Evolutionary conservation across 2,113 vertebrate genomes (phyloP).

Genomic region (Falcunculus frontatus): DNA sequence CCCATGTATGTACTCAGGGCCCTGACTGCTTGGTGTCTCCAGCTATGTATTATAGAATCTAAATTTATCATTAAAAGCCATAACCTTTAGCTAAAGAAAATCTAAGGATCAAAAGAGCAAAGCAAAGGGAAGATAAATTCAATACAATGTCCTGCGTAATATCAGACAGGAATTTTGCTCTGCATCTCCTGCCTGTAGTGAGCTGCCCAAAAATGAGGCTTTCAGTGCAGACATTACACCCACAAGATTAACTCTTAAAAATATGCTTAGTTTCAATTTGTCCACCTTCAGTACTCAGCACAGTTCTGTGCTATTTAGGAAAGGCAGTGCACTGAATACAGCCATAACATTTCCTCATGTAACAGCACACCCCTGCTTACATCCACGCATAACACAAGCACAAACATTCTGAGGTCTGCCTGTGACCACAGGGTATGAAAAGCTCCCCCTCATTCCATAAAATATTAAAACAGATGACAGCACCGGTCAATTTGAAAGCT

Average conservation of each 20-base stretch:
- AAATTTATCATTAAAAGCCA: neutral
- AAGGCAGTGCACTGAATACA: neutral
- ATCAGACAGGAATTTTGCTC: neutral
- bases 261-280: neutral
- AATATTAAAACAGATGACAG: neutral
- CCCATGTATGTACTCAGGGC: neutral
- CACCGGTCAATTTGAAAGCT: neutral
- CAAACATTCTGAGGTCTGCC: neutral
- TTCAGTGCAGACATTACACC: neutral
- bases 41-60: neutral
- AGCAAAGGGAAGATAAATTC: neutral
- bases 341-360: neutral
- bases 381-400: neutral
- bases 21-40: neutral
- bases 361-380: fast-evolving
- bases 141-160: neutral
- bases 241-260: neutral
- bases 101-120: neutral
- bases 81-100: neutral
- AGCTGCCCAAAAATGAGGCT: neutral
- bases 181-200: neutral
- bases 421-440: neutral
- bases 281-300: neutral
- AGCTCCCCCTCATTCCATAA: neutral
- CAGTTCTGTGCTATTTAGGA: neutral